These are phyloP conservation scores for Corythoichthys intestinalis DNA, from an alignment of 2,113 vertebrate species.

Conservation along the genomic window DNA sequence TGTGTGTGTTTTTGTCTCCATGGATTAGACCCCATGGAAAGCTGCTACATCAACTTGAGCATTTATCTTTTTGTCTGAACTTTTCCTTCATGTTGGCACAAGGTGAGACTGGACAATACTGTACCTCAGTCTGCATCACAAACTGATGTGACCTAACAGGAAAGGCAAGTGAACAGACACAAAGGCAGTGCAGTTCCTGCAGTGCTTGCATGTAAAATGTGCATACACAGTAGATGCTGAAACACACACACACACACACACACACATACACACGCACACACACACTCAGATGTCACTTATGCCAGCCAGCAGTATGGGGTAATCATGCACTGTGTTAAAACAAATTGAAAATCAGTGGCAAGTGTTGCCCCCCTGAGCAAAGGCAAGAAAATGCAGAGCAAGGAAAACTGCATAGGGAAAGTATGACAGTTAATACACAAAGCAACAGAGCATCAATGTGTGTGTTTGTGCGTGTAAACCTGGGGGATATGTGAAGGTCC, in stretches of 20 bases:
- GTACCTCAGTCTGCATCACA: constrained; percentile 34
- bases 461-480: constrained; percentile 25
- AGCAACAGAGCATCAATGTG: constrained; percentile 28
- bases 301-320: constrained; percentile 39
- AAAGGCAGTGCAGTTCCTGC: constrained; percentile 10
- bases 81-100: constrained; percentile 50
- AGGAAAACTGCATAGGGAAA: constrained; percentile 42
- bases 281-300: constrained; percentile 33
- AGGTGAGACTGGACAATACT: constrained; percentile 45
- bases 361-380: constrained; percentile 53
- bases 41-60: constrained; percentile 58
- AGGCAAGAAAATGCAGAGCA: constrained; percentile 45
- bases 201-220: constrained; percentile 13
- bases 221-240: constrained; percentile 14
- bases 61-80: constrained; percentile 56
- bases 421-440: constrained; percentile 42
- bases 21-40: constrained; percentile 61
- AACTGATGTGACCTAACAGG: constrained; percentile 28
- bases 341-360: constrained; percentile 69
- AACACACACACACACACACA: neutral
- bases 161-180: constrained; percentile 14
- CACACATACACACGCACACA: constrained; percentile 15
- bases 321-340: constrained; percentile 60
- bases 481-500: constrained; percentile 38
- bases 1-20: constrained; percentile 59